phyloP scores from a whole-genome alignment of 2,888 invertebrate species.

The Cheilosia impressa region DNA sequence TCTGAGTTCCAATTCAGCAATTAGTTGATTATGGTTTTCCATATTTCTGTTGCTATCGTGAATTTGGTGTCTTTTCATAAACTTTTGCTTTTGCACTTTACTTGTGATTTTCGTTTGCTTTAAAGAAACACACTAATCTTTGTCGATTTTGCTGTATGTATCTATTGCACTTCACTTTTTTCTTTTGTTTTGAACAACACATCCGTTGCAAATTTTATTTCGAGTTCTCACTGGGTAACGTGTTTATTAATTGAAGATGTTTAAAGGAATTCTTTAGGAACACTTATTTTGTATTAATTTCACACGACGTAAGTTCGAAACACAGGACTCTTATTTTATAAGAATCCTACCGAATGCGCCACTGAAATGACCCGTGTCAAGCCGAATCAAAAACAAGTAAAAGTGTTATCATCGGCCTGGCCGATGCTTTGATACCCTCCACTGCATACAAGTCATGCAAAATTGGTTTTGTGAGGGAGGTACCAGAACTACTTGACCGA shows the following conservation, averaged over 20 bases:
- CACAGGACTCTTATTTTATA: slow-evolving; percentile 2
- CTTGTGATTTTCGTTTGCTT: not conserved
- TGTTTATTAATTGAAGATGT: not conserved
- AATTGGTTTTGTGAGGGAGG: too few relatives aligned
- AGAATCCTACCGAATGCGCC: slow-evolving; percentile 10
- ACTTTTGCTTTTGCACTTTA: not conserved
- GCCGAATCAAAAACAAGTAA: too few relatives aligned
- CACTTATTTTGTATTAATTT: too few relatives aligned
- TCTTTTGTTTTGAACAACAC: too few relatives aligned
- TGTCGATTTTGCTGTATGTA: slow-evolving; percentile 5
- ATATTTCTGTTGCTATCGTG: slow-evolving; percentile 30
- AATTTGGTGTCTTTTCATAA: slow-evolving; percentile 11
- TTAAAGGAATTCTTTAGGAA: not conserved
- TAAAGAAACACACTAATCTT: too few relatives aligned
- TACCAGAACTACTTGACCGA: too few relatives aligned
- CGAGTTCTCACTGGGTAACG: not conserved
- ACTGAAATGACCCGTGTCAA: too few relatives aligned
- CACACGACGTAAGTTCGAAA: too few relatives aligned
- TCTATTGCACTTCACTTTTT: not conserved
- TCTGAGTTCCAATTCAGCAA: slow-evolving; percentile 13
- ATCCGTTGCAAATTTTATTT: not conserved
- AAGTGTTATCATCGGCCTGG: too few relatives aligned
- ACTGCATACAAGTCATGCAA: too few relatives aligned
- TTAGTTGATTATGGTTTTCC: too few relatives aligned
- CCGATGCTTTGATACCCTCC: too few relatives aligned